Conservation (phyloP, 2,797 vertebrate species). For the Amphiprion clarkii region DNA sequence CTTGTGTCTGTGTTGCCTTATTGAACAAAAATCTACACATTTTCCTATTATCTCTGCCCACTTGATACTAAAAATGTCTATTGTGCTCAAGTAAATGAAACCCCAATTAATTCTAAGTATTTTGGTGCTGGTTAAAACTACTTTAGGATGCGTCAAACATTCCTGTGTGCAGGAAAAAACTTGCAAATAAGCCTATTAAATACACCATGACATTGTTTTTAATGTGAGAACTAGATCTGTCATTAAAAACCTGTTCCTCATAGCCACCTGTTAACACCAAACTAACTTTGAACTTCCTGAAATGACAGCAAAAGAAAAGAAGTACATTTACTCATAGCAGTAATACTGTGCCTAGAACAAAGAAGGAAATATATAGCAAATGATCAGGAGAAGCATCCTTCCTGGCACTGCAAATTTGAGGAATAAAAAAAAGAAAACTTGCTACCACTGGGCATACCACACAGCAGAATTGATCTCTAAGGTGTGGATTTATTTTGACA, state of each 20-base stretch:
- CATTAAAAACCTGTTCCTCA: constrained; percentile 7
- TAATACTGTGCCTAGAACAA: background rate
- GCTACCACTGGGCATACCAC: background rate
- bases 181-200: background rate
- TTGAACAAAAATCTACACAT: too few species aligned
- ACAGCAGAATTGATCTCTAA: constrained; percentile 14
- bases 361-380: background rate
- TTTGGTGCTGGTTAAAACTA: too few species aligned
- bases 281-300: background rate
- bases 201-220: background rate
- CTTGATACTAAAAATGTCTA: too few species aligned
- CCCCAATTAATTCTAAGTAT: too few species aligned
- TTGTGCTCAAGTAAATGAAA: too few species aligned
- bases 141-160: too few species aligned
- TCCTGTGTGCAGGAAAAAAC: too few species aligned
- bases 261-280: constrained; percentile 23
- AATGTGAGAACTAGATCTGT: background rate
- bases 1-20: too few species aligned
- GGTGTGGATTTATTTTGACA: constrained; percentile 5
- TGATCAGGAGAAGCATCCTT: background rate
- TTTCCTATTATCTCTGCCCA: too few species aligned
- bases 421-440: background rate
- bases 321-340: background rate
- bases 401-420: background rate
- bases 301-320: background rate